These are phyloP conservation scores for Luperina testacea DNA, from an alignment of 2,888 invertebrate species.

Conservation along the genomic window DNA sequence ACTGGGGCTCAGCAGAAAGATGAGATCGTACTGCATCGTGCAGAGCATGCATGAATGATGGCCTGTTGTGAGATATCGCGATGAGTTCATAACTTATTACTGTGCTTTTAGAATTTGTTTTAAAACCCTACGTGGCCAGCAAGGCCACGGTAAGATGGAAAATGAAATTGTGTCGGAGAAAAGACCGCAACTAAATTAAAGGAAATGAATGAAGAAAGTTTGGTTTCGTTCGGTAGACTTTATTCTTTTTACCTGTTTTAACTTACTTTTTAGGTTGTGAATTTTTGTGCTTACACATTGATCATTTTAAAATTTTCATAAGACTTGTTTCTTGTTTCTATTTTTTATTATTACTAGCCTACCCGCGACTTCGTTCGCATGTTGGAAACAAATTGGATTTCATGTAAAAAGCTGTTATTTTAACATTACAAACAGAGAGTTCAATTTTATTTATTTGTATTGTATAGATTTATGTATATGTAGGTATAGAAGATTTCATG, in stretches of 20 bases:
- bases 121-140: slow-evolving; percentile 21
- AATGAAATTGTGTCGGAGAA: slow-evolving; percentile 32
- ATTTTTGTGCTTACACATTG: not conserved
- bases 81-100: slow-evolving; percentile 56
- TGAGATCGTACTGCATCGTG: slow-evolving; percentile 30
- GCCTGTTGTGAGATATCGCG: slow-evolving; percentile 40
- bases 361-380: not conserved
- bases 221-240: slow-evolving; percentile 1
- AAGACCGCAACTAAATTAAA: slow-evolving; percentile 30
- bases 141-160: slow-evolving; percentile 21
- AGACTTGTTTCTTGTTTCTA: not conserved
- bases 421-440: not conserved
- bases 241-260: slow-evolving; percentile 15
- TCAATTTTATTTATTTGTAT: not conserved
- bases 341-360: not conserved
- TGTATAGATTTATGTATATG: not conserved
- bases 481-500: not conserved
- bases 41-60: slow-evolving; percentile 53
- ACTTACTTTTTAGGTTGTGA: not conserved
- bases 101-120: slow-evolving; percentile 44
- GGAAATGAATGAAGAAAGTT: slow-evolving; percentile 24
- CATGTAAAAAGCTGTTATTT: not conserved
- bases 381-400: not conserved
- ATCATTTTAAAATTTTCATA: slow-evolving; percentile 1
- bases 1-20: slow-evolving; percentile 19